phyloP scores from a whole-genome alignment of 2,888 invertebrate species.

The Phymatocera aterrima region DNA sequence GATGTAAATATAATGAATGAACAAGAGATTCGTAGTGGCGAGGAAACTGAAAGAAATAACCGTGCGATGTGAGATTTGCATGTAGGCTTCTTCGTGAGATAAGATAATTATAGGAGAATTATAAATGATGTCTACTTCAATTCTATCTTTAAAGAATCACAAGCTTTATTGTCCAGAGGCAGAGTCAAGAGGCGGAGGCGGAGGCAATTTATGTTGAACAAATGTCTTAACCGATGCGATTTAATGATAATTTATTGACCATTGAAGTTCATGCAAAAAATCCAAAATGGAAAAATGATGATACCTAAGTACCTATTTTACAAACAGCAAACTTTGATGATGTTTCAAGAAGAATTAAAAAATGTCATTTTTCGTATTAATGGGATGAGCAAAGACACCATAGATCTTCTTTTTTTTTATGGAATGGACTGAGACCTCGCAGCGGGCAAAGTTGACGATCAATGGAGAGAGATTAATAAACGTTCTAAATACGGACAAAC shows the following conservation, averaged over 20 bases:
- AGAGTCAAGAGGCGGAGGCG: not conserved
- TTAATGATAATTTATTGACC: constrained; percentile 18
- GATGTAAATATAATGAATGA: not conserved
- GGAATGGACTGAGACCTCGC: constrained; percentile 30
- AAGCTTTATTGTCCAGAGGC: constrained; percentile 13
- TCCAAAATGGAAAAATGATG: not conserved
- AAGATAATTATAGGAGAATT: not conserved
- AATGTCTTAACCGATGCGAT: constrained; percentile 6
- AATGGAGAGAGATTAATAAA: constrained; percentile 48
- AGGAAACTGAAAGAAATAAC: constrained; percentile 3
- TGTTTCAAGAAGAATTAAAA: not conserved
- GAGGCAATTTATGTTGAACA: constrained; percentile 20
- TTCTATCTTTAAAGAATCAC: not conserved
- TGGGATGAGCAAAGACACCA: constrained; percentile 26
- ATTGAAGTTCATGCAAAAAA: not conserved
- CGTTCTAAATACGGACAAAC: constrained; percentile 55
- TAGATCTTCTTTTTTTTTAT: constrained; percentile 4
- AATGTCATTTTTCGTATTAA: constrained; percentile 35
- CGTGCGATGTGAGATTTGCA: not conserved
- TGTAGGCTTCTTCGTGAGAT: constrained; percentile 14
- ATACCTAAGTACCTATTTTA: not conserved
- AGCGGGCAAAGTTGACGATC: constrained; percentile 39
- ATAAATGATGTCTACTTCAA: constrained; percentile 11
- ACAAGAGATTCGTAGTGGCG: not conserved
- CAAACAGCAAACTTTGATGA: not conserved